Evolutionary conservation across 2,113 vertebrate genomes (phyloP), one percentile per base, ranked within the genome.

Genomic region (Rhadina sibilatrix): DNA sequence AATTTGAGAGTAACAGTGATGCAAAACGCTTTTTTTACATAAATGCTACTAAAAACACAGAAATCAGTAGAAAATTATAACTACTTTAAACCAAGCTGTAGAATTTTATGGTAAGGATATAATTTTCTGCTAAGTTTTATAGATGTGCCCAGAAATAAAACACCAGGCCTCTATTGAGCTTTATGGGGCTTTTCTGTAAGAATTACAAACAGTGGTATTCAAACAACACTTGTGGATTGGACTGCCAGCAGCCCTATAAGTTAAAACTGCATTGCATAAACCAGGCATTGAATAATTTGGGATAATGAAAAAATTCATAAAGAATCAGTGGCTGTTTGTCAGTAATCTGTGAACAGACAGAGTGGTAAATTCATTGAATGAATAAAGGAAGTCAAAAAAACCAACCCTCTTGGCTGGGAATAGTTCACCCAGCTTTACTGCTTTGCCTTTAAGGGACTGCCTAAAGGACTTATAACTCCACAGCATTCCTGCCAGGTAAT

Each of bases 61-160:
- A 94, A 95, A 91, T 89, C 87, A 93, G 84, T 85, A 90, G 93
- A 96, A 97, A 97, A 96, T 93, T 94, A 91, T 69, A 95, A 96
- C 89, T 94, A 72, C 81, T 79, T 94, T 96, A 95, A 97, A 96
- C 75, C 35, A 83, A 87, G 84, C 82, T 80, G 64, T 80, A 93
- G 87, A 87, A 86, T 93, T 97, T 96, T 96, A 96, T 52, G 71
- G 70, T 72, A 93, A 89, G 82, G 75, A 96, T 74, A 91, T 97
- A 94, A 96, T 96, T 96, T 97, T 97, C 93, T 95, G 82, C 92
- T 86, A 97, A 83, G 66, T 95, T 96, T 95, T 95, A 97, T 85
- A 83, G 93, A 82, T 2, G 6, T 72, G 75, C 90, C 78, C 81
- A 96, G 91, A 94, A 95, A 97, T 95, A 97, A 97, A 96, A 79